phyloP scores from a whole-genome alignment of 1,140 invertebrate species.

The Saccostrea echinata region DNA sequence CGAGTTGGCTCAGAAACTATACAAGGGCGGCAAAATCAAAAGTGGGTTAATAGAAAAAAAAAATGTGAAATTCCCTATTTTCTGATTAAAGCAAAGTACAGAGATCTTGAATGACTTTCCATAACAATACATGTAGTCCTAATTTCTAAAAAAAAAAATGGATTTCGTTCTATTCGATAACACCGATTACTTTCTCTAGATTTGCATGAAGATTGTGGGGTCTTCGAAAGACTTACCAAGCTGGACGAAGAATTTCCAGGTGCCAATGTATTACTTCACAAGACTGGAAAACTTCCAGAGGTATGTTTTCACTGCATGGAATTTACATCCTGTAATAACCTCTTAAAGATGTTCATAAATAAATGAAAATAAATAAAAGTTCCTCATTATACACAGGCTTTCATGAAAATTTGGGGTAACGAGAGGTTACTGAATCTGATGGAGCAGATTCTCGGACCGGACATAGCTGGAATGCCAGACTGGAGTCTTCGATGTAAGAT shows the following conservation, averaged over 20 bases:
- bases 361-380: not conserved
- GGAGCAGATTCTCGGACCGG: slow-evolving; percentile 76
- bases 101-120: too few relatives aligned
- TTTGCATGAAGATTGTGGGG: slow-evolving; percentile 70
- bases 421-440: slow-evolving; percentile 74
- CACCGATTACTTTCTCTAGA: slow-evolving; percentile 55
- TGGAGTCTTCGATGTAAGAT: slow-evolving; percentile 78
- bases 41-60: slow-evolving; percentile 51
- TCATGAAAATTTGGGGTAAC: slow-evolving; percentile 73
- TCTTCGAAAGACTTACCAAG: slow-evolving; percentile 72
- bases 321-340: not conserved
- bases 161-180: too few relatives aligned
- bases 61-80: too few relatives aligned
- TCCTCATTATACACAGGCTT: slow-evolving; percentile 56
- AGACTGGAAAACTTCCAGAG: slow-evolving; percentile 71
- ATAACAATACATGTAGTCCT: too few relatives aligned
- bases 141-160: too few relatives aligned
- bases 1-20: slow-evolving; percentile 69
- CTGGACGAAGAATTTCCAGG: slow-evolving; percentile 76
- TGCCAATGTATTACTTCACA: slow-evolving; percentile 73
- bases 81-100: too few relatives aligned
- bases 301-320: slow-evolving; percentile 51
- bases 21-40: slow-evolving; percentile 73
- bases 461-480: slow-evolving; percentile 75
- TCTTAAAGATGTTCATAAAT: not conserved